Evolutionary conservation across 1,140 invertebrate genomes (phyloP), one percentile per base, ranked within the genome.

Genomic region (Pachyrhynchus sulphureomaculatus): DNA sequence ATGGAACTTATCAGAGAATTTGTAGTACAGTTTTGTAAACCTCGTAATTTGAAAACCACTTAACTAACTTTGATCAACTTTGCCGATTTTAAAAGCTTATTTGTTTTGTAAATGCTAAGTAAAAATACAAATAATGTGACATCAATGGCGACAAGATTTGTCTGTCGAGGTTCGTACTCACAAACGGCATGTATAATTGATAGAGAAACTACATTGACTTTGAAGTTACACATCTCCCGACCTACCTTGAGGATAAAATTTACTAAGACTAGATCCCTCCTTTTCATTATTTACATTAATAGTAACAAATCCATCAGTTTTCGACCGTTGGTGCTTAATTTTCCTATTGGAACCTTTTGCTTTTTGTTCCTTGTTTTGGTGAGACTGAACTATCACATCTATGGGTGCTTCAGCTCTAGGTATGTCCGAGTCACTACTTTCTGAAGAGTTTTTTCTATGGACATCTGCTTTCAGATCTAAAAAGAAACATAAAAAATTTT

Each of bases 401-500:
- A 42, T 55, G 13, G 53, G 3, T 0, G 17, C 44, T 6, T 36
- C 29, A 4, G 44, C 29, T n/a, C 21, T 37, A 8, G 26, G 26
- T 17, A 45, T 48, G 15, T 26, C 39, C 13, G 58, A 61, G 10
- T 84, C 83, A 62, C 88, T 89, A 66, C 91, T 93, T 73, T 91
- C 90, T 0, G 91, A 93, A 75, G 91, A 93, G 72, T 93, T 93
- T 75, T 93, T 93, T 32, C 90, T 83, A 79, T 95, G 92, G 24
- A 95, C 92, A 78, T 95, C 92, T 41, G 92, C 92, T 82, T 94
- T 93, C 56, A 94, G 81, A 83, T 93, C 90, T 87, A 74, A 36
- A 39, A 36, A 21, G 1, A 32, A 4, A 32, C 8, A 8, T 17
- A 32, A 24, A 80, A 80, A 64, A 75, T 70, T 4, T 39, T 13